Base-by-base conservation (phyloP, 2,113 vertebrate species). In the Hemiprocne comata region DNA sequence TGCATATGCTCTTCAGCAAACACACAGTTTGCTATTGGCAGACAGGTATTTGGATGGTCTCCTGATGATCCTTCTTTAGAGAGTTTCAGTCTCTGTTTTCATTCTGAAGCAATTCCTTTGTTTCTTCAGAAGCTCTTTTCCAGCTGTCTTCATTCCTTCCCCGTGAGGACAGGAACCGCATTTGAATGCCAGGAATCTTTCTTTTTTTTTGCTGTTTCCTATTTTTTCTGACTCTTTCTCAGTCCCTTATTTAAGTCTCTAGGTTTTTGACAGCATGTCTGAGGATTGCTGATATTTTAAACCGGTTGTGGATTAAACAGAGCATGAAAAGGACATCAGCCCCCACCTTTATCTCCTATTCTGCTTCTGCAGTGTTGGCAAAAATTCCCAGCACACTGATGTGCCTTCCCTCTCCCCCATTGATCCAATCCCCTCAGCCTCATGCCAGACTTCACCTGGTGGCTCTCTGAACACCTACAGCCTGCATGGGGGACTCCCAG, bases 211-310 rank as follows among this genome's bases (percentile, higher is more conserved):
- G 1, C 12, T 14, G 24, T 58, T 85, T 66, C 61, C 58, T 71
- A 13, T 61, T 93, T 94, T 90, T 66, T 69, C 17, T 53, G 61
- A 5, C n/a, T 69, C 33, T 75, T 71, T 69, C 64, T 51, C 64
- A 67, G 55, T 29, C 29, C 23, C 53, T 76, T 76, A 61, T 61
- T 82, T 64, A 82, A 76, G 29, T 62, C 46, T 67, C 69, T 58
- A n/a, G 57, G 19, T 34, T 94, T 85, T 70, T 84, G 60, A 90
- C 85, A 88, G 64, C 31, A 29, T 31, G 16, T 90, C 83, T 84
- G 72, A 77, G 42, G 42, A 67, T 83, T 90, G 67, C 60, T 74
- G 88, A 66, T 70, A 70, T 90, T 96, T 93, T 70, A 95, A 80
- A 83, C 55, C 8, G 29, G 28, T 48, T 76, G 71, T 2, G 5